Conservation (phyloP, 1,140 invertebrate genomes). For the Drosophila lacertosa region DNA sequence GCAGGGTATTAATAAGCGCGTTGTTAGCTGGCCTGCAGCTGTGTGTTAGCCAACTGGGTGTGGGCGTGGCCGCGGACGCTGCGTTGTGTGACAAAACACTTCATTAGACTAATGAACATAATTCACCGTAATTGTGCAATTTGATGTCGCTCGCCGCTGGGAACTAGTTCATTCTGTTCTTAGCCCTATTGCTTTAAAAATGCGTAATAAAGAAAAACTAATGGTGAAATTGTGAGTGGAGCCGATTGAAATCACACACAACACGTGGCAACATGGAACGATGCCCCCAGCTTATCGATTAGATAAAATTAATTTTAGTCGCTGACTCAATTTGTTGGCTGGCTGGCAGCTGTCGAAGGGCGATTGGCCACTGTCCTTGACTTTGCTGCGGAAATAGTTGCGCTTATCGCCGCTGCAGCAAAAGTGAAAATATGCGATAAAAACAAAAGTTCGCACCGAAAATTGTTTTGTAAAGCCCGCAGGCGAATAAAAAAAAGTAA, state of each 20-base stretch:
- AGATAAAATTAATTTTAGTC: conserved; percentile 82
- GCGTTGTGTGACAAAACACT: conserved; percentile 63
- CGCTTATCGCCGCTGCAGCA: conserved; percentile 39
- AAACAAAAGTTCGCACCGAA: no score
- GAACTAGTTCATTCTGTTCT: conserved; percentile 11
- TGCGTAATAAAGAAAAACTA: neutral
- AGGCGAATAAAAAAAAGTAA: conserved; percentile 16
- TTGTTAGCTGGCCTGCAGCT: conserved; percentile 20
- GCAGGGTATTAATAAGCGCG: conserved; percentile 6
- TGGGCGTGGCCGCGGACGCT: neutral
- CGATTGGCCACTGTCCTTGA: conserved; percentile 51
- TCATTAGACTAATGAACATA: conserved; percentile 79
- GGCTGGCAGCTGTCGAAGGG: conserved; percentile 23
- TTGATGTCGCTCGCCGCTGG: conserved; percentile 39
- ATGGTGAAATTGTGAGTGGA: conserved; percentile 43
- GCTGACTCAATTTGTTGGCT: conserved; percentile 46
- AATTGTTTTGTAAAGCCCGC: conserved; percentile 69
- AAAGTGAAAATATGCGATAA: conserved; percentile 76
- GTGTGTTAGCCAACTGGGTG: conserved; percentile 27
- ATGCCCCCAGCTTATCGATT: conserved; percentile 61
- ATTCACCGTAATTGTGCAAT: conserved; percentile 67
- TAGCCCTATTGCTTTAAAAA: neutral
- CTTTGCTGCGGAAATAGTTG: conserved; percentile 75
- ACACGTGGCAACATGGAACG: conserved; percentile 22
- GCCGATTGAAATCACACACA: conserved; percentile 45